phyloP scores from a whole-genome alignment of 1,140 invertebrate genomes.

The fruit fly (Drosophila melanogaster) region DNA sequence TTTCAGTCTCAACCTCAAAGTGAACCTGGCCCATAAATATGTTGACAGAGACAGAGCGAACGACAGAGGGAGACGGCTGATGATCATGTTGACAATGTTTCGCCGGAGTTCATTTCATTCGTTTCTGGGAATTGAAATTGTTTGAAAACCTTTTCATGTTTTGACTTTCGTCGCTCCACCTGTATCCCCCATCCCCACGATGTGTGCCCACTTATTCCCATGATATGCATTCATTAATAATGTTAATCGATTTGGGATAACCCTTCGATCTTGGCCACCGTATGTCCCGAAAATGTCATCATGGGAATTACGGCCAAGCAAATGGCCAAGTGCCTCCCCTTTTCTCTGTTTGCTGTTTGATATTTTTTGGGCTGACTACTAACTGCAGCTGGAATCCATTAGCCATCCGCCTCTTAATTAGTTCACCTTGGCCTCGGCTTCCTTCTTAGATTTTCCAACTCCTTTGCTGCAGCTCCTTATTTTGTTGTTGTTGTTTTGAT shows the following conservation, averaged over 20 bases:
- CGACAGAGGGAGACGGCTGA: slow-evolving; percentile 41
- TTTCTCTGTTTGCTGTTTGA: too few species aligned
- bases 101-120: slow-evolving; percentile 51
- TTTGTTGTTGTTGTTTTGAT: not conserved
- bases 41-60: slow-evolving; percentile 33
- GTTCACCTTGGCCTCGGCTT: slow-evolving; percentile 26
- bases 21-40: slow-evolving; percentile 45
- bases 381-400: slow-evolving; percentile 29
- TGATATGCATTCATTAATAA: slow-evolving; percentile 78
- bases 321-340: slow-evolving; percentile 44
- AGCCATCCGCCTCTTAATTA: slow-evolving; percentile 52
- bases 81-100: slow-evolving; percentile 81
- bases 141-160: slow-evolving; percentile 71
- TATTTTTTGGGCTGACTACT: too few species aligned
- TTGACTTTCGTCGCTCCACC: slow-evolving; percentile 36
- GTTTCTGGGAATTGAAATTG: slow-evolving; percentile 54
- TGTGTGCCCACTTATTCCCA: slow-evolving; percentile 39
- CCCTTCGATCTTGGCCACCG: slow-evolving; percentile 47
- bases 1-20: slow-evolving; percentile 19
- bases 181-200: not conserved
- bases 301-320: not conserved
- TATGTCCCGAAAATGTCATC: slow-evolving; percentile 21
- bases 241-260: slow-evolving; percentile 70
- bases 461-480: not conserved
- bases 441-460: slow-evolving; percentile 2